These are phyloP conservation scores for Uropetala carovei DNA, from an alignment of 2,888 invertebrate genomes.

Conservation along the genomic window DNA sequence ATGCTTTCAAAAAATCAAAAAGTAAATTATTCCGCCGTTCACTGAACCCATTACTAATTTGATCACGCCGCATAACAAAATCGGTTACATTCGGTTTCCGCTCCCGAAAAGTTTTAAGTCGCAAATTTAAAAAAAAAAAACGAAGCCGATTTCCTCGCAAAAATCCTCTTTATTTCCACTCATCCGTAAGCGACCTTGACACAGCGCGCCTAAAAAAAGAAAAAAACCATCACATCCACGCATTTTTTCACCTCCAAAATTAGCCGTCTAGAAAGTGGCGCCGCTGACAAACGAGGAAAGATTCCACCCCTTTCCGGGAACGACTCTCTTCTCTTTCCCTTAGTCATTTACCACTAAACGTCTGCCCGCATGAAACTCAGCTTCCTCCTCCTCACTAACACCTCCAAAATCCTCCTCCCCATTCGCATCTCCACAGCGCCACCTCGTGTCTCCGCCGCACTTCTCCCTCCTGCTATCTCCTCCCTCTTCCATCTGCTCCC, in stretches of 20 bases:
- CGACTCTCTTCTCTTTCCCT: neutral
- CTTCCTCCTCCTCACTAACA: neutral
- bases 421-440: neutral
- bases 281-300: neutral
- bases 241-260: neutral
- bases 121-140: no score
- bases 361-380: constrained; percentile 20
- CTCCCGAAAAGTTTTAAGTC: no score
- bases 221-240: neutral
- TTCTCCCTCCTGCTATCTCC: no score
- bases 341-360: constrained; percentile 25
- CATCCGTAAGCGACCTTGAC: neutral
- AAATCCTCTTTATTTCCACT: no score
- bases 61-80: no score
- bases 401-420: neutral
- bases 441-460: neutral
- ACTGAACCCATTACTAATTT: no score
- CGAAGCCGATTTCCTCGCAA: no score
- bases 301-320: neutral
- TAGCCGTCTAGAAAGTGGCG: neutral
- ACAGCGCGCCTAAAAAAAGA: neutral
- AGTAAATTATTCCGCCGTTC: no score
- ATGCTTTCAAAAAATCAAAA: no score
- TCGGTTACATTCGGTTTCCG: no score
- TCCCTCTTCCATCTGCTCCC: no score